Evolutionary conservation across 2,888 invertebrate genomes (phyloP), one percentile per base, ranked within the genome.

Genomic region (Palloptera scutellata): DNA sequence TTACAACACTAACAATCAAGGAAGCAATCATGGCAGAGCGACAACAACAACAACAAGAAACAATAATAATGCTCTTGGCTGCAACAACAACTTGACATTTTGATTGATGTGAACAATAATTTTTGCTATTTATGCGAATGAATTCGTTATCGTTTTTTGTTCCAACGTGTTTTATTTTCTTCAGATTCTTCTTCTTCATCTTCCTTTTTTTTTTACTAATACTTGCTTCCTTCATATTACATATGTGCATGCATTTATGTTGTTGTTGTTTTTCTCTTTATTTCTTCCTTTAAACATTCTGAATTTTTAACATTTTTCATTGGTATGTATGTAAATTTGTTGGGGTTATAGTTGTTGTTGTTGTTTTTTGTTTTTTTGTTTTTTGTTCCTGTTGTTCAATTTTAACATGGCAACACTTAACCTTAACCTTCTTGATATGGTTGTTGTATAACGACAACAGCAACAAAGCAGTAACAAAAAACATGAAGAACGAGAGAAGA

Each of bases 51-150:
- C 30, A 30, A 6, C 3, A 30, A 30, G 2, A 30, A 30, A 30
- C 30, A 30, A 30, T 30, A 30, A 30, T 30, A 30, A 30, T 30
- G 30, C 30, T 30, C 6, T 30, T 30, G 30, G 30, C 30, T 30
- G 6, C 15, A 48, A 48, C 48, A 48, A 48, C 48, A 48, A 48
- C 48, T 5, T 48, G 48, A 43, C 61, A 75, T 75, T 73, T 75
- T 79, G 79, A 78, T 78, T 77, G 77, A 78, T 78, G 77, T 69
- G 75, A 71, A 74, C 75, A 77, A 79, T 78, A 77, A 78, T 78
- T 78, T 78, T 73, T 70, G 74, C 77, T 77, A 77, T 78, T 78
- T 78, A 79, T 78, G 78, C 79, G 74, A 75, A 75, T 73, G 72
- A 72, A 70, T 15, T 68, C 70, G 72, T 75, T 79, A 74, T 74